phyloP scores from a whole-genome alignment of 2,888 invertebrate genomes.

The Dryomyza anilis region DNA sequence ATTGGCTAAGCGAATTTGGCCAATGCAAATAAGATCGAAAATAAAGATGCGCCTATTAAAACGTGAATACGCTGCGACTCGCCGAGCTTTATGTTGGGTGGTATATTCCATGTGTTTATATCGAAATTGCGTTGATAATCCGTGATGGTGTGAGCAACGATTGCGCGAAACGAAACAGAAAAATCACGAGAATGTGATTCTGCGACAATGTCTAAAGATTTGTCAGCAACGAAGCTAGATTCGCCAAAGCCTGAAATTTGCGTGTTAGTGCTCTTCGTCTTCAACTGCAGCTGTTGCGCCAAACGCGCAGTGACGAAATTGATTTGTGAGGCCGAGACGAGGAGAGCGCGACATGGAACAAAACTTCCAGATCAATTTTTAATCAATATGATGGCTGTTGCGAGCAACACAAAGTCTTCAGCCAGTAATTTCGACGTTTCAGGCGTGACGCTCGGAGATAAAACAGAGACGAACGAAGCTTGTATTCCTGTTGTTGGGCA shows the following conservation, averaged over 20 bases:
- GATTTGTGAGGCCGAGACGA: constrained; percentile 25
- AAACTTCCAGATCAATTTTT: constrained; percentile 24
- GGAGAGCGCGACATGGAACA: constrained; percentile 29
- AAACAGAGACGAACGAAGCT: no score
- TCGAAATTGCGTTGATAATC: constrained; percentile 33
- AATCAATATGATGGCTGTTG: no score
- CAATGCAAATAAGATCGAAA: constrained; percentile 36
- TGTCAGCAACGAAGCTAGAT: no score
- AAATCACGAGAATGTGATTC: constrained; percentile 5
- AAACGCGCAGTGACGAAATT: no score
- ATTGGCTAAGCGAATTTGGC: no score
- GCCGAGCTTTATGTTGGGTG: constrained; percentile 32
- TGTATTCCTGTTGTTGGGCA: no score
- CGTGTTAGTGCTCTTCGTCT: no score
- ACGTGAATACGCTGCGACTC: constrained; percentile 35
- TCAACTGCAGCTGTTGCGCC: no score
- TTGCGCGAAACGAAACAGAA: neutral
- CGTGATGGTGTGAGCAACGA: no score
- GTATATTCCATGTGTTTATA: constrained; percentile 32
- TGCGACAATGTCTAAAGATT: constrained; percentile 8
- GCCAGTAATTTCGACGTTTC: no score
- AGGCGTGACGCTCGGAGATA: no score
- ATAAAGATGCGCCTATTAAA: constrained; percentile 33
- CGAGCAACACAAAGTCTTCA: no score
- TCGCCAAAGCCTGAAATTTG: constrained; percentile 28